Percentiles rank a stretch among this genome's conserved stretches.
These are phyloP conservation scores for Drosophila sproati DNA, from an alignment of 1,140 invertebrate species.

Conservation along the genomic window DNA sequence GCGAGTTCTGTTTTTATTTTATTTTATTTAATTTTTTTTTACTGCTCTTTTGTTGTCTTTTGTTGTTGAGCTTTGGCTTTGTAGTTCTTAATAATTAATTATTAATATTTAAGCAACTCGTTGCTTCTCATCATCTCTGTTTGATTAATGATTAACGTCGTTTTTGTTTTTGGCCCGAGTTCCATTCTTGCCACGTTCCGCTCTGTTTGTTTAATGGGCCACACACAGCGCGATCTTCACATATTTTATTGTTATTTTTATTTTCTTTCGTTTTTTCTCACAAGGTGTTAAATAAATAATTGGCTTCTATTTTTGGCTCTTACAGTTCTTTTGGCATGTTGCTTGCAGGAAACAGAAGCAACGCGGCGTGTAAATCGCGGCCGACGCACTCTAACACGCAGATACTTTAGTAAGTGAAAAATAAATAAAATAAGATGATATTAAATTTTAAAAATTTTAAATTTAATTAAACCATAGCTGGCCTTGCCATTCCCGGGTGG, in stretches of 20 bases:
- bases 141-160: slow-evolving; percentile 68
- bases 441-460: not conserved
- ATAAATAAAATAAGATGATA: not conserved
- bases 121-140: slow-evolving; percentile 37
- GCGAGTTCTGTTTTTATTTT: slow-evolving; percentile 42
- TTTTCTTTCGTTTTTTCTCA: slow-evolving; percentile 20
- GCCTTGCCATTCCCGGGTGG: slow-evolving; percentile 90
- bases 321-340: slow-evolving; percentile 85
- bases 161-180: slow-evolving; percentile 54
- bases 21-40: not conserved
- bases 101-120: slow-evolving; percentile 78
- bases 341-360: slow-evolving; percentile 88
- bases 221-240: slow-evolving; percentile 41
- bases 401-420: slow-evolving; percentile 89
- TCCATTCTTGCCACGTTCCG: slow-evolving; percentile 58
- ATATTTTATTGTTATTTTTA: slow-evolving; percentile 24
- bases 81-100: slow-evolving; percentile 75
- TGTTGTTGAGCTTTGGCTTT: slow-evolving; percentile 37
- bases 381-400: slow-evolving; percentile 89
- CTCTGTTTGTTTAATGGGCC: slow-evolving; percentile 36
- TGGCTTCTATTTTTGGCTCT: slow-evolving; percentile 20
- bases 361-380: slow-evolving; percentile 90
- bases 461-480: slow-evolving; percentile 85
- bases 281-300: slow-evolving; percentile 26
- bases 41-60: not conserved